Evolutionary conservation across 2,888 invertebrate species (phyloP).

Genomic region (Drosophila neonasuta): DNA sequence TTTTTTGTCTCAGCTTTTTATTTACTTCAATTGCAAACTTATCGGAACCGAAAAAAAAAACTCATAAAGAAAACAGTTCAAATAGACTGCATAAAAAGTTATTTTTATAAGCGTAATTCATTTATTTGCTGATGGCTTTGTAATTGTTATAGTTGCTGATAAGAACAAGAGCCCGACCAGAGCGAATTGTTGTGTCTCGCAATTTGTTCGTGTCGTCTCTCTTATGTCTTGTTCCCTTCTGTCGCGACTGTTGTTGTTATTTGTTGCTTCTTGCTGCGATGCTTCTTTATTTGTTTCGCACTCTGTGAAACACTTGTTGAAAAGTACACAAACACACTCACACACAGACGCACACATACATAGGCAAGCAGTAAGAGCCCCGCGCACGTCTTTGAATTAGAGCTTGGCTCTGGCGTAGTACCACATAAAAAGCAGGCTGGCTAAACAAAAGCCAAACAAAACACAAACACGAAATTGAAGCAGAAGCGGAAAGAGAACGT

Average conservation of each 20-base stretch:
- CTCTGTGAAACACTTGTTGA: slow-evolving; percentile 58
- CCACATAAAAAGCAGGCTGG: slow-evolving; percentile 40
- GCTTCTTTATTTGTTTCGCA: slow-evolving; percentile 46
- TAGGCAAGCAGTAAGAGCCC: slow-evolving; percentile 21
- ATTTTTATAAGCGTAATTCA: slow-evolving; percentile 10
- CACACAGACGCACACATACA: slow-evolving; percentile 9
- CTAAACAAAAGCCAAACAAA: slow-evolving; percentile 47
- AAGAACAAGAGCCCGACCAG: slow-evolving; percentile 24
- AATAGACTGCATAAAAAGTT: slow-evolving; percentile 16
- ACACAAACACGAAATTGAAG: slow-evolving; percentile 37
- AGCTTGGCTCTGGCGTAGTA: slow-evolving; percentile 43
- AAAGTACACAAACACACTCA: slow-evolving; percentile 30
- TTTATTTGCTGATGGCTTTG: slow-evolving; percentile 8
- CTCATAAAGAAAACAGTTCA: neutral
- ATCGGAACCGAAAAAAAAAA: slow-evolving; percentile 19
- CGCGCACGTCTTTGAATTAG: slow-evolving; percentile 49
- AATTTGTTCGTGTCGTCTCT: neutral
- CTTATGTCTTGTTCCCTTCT: slow-evolving; percentile 4
- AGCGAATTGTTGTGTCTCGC: slow-evolving; percentile 5
- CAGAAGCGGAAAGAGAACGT: slow-evolving; percentile 26
- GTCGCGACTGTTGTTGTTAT: slow-evolving; percentile 23
- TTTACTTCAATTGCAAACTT: slow-evolving; percentile 23
- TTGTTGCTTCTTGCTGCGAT: slow-evolving; percentile 27
- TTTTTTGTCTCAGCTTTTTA: slow-evolving; percentile 1
- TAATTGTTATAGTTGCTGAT: slow-evolving; percentile 29